Evolutionary conservation across 2,113 vertebrate species (phyloP).

Genomic region (Callorhinus ursinus): DNA sequence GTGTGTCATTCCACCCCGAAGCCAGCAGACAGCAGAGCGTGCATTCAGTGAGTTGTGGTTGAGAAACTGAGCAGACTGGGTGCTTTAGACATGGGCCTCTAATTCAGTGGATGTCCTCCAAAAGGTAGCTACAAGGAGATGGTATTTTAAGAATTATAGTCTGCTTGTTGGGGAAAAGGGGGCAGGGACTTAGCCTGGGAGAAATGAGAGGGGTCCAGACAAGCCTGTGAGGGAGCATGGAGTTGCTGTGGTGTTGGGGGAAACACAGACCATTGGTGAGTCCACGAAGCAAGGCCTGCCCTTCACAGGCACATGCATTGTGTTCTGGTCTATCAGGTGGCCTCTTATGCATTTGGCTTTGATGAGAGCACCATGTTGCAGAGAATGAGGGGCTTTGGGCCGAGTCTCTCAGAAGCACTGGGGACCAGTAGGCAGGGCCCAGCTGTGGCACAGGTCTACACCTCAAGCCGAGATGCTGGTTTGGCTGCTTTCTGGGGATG

Average conservation of each 20-base stretch:
- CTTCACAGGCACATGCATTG: neutral
- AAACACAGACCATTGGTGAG: too few species aligned
- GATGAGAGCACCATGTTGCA: neutral
- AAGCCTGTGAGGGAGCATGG: neutral
- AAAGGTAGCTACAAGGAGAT: neutral
- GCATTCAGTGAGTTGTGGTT: rapidly evolving
- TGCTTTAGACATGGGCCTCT: neutral
- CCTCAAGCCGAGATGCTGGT: rapidly evolving
- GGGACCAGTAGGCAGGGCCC: neutral
- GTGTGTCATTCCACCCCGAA: rapidly evolving
- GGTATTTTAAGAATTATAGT: neutral
- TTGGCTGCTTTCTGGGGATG: neutral
- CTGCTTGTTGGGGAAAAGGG: neutral
- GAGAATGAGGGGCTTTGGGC: neutral
- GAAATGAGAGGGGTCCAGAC: neutral
- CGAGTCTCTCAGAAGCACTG: neutral
- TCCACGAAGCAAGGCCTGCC: neutral
- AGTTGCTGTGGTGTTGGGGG: neutral
- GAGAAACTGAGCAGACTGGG: neutral
- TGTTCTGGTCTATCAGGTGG: neutral
- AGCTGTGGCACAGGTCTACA: too few species aligned
- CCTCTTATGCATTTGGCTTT: too few species aligned
- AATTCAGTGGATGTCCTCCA: too few species aligned
- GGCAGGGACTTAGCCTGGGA: neutral
- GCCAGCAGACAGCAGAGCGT: neutral